These are phyloP conservation scores for Rhynchonycteris naso DNA, from an alignment of 2,797 vertebrate genomes.

Conservation along the genomic window DNA sequence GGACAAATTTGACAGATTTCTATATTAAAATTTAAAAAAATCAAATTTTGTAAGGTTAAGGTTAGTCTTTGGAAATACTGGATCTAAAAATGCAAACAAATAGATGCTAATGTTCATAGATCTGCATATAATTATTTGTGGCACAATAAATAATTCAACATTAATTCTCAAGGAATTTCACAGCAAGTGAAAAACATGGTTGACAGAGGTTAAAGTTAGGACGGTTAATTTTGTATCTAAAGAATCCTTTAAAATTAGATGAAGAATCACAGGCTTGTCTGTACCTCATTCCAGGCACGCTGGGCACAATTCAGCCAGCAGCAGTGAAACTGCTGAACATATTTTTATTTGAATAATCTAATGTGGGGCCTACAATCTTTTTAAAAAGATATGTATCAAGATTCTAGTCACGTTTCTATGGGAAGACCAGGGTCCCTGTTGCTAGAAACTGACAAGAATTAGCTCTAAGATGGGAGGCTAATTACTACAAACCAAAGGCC, in stretches of 20 bases:
- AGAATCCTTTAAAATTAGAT: conserved; percentile 48
- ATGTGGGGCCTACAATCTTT: background rate
- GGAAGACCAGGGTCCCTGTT: background rate
- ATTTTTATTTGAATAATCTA: conserved; percentile 18
- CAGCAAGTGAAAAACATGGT: conserved; percentile 12
- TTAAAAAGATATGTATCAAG: background rate
- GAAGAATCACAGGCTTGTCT: conserved; percentile 29
- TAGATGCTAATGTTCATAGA: conserved; percentile 18
- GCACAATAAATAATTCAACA: conserved; percentile 46
- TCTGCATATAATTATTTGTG: conserved; percentile 16
- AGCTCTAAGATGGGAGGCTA: background rate
- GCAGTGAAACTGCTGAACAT: background rate
- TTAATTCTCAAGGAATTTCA: conserved; percentile 53
- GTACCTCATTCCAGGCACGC: background rate
- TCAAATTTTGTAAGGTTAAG: conserved; percentile 15
- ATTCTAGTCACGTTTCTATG: conserved; percentile 32
- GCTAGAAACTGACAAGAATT: conserved; percentile 1
- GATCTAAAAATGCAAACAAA: conserved; percentile 25
- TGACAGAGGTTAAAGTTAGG: background rate
- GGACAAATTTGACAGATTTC: conserved; percentile 25
- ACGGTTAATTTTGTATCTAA: conserved; percentile 21
- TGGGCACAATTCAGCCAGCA: background rate
- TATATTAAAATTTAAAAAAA: conserved; percentile 21
- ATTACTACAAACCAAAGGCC: conserved; percentile 9
- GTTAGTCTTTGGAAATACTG: background rate